Base-by-base conservation (phyloP, 2,888 invertebrate genomes). In the Drosophila merina region DNA sequence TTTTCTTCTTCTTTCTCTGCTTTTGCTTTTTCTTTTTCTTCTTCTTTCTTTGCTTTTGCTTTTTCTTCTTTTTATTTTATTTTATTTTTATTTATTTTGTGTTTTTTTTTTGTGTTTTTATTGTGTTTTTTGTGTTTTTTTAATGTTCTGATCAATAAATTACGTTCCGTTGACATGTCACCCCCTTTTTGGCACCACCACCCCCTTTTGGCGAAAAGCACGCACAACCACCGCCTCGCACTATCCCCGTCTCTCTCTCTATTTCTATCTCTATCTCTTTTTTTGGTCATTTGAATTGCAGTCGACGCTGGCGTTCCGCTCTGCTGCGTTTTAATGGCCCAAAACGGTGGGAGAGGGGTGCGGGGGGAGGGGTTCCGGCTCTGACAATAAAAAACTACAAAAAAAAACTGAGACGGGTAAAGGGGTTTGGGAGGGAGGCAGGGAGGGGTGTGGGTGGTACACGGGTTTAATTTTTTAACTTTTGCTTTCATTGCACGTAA, bases 401-500 rank as follows among this genome's bases (percentile, higher is more conserved):
- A 44, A 44, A 44, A 44, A 42, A 14, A 20, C 14, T 14, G 14
- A 14, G 14, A 14, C n/a, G 14, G 12, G 26, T 7, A 31, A 28
- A 12, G 28, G 25, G 47, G 47, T 4, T 1, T 5, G 28, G 5
- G 38, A 38, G 38, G 25, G 28, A 12, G 33, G 33, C 20, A 20
- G 20, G 20, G 20, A 20, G 20, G 20, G 20, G 20, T 20, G 20
- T 20, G 20, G 20, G 20, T 20, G 20, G 20, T 20, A 20, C 20
- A 20, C 20, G 48, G 48, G 47, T 9, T 9, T 45, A 3, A 7
- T 12, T 14, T 14, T 47, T n/a, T 73, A 77, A 82, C 84, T 86
- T 82, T 82, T 81, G 85, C 85, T 86, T 83, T 86, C 87, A 79
- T 76, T 79, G 77, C 87, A 86, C 87, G 82, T 85, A 75, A 38